A percentile compares a stretch with the other conserved stretches of the same genome.
These are phyloP conservation scores for Ciconia boyciana DNA, from an alignment of 2,113 vertebrate species.

Conservation along the genomic window DNA sequence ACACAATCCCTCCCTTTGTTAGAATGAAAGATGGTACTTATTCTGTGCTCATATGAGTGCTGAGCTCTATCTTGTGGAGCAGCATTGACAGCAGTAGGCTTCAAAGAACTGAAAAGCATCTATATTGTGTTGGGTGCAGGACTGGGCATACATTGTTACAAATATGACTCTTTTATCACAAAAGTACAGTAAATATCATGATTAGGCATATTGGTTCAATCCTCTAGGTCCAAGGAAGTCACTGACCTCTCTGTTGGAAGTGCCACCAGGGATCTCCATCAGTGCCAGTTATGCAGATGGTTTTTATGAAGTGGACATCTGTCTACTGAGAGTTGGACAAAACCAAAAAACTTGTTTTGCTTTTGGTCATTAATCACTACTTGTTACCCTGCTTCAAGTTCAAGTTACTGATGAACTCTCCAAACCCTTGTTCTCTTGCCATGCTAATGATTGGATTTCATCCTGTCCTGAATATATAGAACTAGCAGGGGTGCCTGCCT, in stretches of 20 bases:
- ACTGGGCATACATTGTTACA: neutral
- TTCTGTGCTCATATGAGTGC: neutral
- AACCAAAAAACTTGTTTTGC: neutral
- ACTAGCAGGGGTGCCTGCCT: fast-evolving
- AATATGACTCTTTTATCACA: neutral
- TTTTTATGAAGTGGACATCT: neutral
- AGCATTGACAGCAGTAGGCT: neutral
- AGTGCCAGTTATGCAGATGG: neutral
- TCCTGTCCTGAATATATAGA: neutral
- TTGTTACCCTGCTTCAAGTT: neutral
- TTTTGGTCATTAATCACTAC: neutral
- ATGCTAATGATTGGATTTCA: neutral
- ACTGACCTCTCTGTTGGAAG: neutral
- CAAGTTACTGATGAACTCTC: neutral
- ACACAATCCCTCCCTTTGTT: neutral
- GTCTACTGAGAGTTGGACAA: neutral
- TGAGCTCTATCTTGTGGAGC: fast-evolving
- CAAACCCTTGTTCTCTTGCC: neutral
- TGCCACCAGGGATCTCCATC: neutral
- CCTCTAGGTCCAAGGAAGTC: neutral
- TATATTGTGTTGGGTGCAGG: fast-evolving
- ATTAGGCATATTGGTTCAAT: neutral
- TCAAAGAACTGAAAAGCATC: neutral
- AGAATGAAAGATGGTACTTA: neutral
- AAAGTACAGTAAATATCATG: neutral